Evolutionary conservation across 2,888 invertebrate genomes (phyloP).

Genomic region (Rhabditoides inermis): DNA sequence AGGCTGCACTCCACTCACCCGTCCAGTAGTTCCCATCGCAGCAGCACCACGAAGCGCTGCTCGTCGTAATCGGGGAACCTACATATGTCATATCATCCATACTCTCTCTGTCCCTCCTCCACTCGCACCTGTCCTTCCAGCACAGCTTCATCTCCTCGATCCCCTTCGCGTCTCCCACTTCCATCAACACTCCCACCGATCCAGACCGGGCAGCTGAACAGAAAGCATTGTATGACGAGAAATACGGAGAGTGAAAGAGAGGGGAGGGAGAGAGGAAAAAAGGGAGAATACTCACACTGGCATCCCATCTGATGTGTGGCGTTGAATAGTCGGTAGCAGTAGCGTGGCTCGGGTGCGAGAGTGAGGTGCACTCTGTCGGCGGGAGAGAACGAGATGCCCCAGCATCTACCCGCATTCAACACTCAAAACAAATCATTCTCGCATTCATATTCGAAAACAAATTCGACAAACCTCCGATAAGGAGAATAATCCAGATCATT

Average conservation of each 20-base stretch:
- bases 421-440: too few relatives aligned
- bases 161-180: constrained; percentile 16
- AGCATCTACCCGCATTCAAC: too few relatives aligned
- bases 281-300: constrained; percentile 66
- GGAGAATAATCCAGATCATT: too few relatives aligned
- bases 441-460: too few relatives aligned
- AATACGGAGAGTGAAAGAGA: too few relatives aligned
- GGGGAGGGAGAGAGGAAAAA: background rate
- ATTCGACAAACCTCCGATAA: too few relatives aligned
- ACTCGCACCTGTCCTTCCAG: constrained; percentile 3
- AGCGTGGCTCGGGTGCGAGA: constrained; percentile 10
- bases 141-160: constrained; percentile 12
- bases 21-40: constrained; percentile 10
- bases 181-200: constrained; percentile 29
- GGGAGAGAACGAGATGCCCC: too few relatives aligned
- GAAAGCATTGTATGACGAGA: constrained; percentile 8
- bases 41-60: constrained; percentile 17
- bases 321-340: constrained; percentile 80
- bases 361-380: too few relatives aligned
- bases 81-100: constrained; percentile 8
- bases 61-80: constrained; percentile 16
- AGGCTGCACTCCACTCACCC: constrained; percentile 8
- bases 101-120: background rate
- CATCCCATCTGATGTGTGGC: constrained; percentile 91
- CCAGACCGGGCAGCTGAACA: constrained; percentile 32